These are phyloP conservation scores for Macrostomum lignano DNA, from an alignment of 1,140 invertebrate genomes.

Conservation along the genomic window DNA sequence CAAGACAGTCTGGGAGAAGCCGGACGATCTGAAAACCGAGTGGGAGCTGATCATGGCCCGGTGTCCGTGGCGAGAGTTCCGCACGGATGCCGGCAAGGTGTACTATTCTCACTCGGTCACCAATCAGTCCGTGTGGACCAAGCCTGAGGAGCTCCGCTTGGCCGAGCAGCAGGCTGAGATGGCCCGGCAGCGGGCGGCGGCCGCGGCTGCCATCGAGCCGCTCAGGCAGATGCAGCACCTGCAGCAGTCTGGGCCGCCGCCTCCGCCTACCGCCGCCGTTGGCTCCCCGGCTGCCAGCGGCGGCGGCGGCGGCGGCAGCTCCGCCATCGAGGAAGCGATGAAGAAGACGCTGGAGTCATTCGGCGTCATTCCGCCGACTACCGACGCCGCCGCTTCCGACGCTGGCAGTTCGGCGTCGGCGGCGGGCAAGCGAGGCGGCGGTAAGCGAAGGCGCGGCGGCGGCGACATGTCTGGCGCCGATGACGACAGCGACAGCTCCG, in stretches of 20 bases:
- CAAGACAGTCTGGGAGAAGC: slow-evolving; percentile 87
- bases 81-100: slow-evolving; percentile 65
- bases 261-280: too few relatives aligned
- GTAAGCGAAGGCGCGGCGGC: too few relatives aligned
- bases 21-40: slow-evolving; percentile 62
- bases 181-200: slow-evolving; percentile 2
- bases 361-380: slow-evolving; percentile 5
- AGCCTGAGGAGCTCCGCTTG: slow-evolving; percentile 41
- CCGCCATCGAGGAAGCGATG: slow-evolving; percentile 65
- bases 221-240: slow-evolving; percentile 7
- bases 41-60: slow-evolving; percentile 45
- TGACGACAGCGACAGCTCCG: background rate
- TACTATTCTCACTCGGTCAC: slow-evolving; percentile 86
- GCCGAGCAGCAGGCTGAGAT: slow-evolving; percentile 3
- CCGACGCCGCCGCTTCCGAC: background rate
- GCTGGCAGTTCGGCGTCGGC: background rate
- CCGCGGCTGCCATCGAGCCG: slow-evolving; percentile 7
- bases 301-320: slow-evolving; percentile 15
- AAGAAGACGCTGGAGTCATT: slow-evolving; percentile 46
- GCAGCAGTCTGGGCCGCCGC: too few relatives aligned
- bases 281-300: slow-evolving; percentile 6
- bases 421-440: too few relatives aligned
- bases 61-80: slow-evolving; percentile 93
- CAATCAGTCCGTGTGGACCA: slow-evolving; percentile 76
- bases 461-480: too few relatives aligned